Percentiles rank a stretch among this genome's conserved stretches.
Evolutionary conservation across 2,888 invertebrate genomes (phyloP).

Genomic region (Dioctria linearis): DNA sequence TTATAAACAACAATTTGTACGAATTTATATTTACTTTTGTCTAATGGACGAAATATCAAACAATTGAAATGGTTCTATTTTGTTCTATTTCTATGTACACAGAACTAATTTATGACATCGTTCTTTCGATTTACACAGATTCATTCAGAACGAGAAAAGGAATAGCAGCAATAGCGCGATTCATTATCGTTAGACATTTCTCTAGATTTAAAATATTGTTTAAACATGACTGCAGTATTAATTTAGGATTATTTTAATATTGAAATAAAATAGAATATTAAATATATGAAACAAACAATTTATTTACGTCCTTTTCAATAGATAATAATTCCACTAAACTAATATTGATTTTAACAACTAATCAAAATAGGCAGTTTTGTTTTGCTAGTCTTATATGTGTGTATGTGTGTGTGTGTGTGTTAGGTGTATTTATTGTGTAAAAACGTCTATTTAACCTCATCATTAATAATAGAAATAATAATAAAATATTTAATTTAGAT

Average conservation of each 20-base stretch:
- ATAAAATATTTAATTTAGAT: constrained; percentile 37
- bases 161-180: too few relatives aligned
- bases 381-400: constrained; percentile 58
- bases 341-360: constrained; percentile 51
- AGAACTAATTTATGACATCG: too few relatives aligned
- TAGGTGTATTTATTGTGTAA: constrained; percentile 28
- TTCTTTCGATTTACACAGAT: too few relatives aligned
- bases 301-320: constrained; percentile 40
- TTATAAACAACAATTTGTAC: too few relatives aligned
- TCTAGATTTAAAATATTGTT: too few relatives aligned
- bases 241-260: background rate
- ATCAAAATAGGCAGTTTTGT: constrained; percentile 56
- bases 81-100: too few relatives aligned
- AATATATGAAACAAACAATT: constrained; percentile 49
- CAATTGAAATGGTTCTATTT: too few relatives aligned
- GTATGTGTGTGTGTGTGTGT: constrained; percentile 52
- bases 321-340: constrained; percentile 47
- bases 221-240: too few relatives aligned
- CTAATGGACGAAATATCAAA: too few relatives aligned
- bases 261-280: constrained; percentile 31
- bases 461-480: constrained; percentile 28
- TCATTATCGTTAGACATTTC: too few relatives aligned
- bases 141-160: too few relatives aligned
- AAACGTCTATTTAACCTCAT: constrained; percentile 42
- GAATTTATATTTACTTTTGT: too few relatives aligned